phyloP scores from a whole-genome alignment of 2,113 vertebrate species.

The Phocoena phocoena region DNA sequence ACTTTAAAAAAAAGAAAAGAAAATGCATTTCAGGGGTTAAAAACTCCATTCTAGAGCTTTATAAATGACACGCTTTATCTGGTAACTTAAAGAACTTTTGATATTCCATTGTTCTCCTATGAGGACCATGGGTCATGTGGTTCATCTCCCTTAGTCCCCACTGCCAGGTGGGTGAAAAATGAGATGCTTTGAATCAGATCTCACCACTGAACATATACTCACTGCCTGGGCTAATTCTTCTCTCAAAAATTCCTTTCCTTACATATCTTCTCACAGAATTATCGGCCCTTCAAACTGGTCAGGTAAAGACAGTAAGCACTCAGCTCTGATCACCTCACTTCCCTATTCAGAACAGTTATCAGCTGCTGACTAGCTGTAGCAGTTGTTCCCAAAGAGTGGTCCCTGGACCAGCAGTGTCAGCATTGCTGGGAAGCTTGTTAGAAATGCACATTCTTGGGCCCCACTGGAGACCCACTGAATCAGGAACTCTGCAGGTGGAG shows the following conservation, averaged over 20 bases:
- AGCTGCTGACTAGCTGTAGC: neutral
- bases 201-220: neutral
- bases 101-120: neutral
- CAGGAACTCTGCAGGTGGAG: neutral
- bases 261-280: neutral
- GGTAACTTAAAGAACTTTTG: neutral
- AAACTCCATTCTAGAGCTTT: neutral
- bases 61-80: neutral
- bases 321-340: neutral
- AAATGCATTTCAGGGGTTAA: neutral
- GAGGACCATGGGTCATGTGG: neutral
- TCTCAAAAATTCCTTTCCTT: neutral
- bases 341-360: neutral
- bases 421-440: neutral
- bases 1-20: neutral
- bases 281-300: neutral
- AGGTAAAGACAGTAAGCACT: neutral
- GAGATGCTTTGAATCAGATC: neutral
- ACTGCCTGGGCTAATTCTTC: neutral
- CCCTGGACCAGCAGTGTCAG: neutral
- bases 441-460: neutral
- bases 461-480: neutral
- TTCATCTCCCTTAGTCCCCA: neutral
- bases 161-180: neutral
- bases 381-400: neutral